phyloP scores from a whole-genome alignment of 2,797 vertebrate species.

The Muraenolepis orangiensis region DNA sequence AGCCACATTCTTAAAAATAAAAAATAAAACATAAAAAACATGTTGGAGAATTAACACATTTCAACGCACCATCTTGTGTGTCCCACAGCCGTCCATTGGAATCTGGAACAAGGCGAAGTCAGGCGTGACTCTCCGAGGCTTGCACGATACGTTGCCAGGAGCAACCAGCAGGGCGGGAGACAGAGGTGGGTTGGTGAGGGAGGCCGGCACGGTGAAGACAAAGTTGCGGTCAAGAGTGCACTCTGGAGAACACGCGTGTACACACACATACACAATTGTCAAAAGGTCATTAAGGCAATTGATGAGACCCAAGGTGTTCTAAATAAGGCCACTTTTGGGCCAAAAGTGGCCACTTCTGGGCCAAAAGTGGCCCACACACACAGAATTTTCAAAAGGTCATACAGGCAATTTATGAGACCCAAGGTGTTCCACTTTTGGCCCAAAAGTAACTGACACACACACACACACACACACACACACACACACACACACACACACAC shows the following conservation, averaged over 20 bases:
- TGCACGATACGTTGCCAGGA: conserved; percentile 63
- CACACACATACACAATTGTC: no score
- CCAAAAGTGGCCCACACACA: no score
- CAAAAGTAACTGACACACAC: no score
- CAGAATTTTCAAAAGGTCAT: no score
- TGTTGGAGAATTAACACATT: background rate
- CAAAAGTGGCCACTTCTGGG: no score
- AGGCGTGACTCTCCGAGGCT: conserved; percentile 61
- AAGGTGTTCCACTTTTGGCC: no score
- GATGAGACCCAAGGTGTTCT: no score
- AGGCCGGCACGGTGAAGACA: conserved; percentile 72
- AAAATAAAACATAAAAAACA: background rate
- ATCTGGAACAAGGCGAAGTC: conserved; percentile 75
- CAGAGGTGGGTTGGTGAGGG: conserved; percentile 69
- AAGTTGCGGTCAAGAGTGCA: conserved; percentile 78
- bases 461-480: background rate
- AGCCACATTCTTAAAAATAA: no score
- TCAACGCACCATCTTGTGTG: conserved; percentile 65
- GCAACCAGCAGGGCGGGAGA: conserved; percentile 60
- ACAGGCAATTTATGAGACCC: no score
- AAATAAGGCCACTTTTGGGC: no score
- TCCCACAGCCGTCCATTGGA: conserved; percentile 73
- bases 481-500: background rate
- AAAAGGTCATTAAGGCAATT: no score
- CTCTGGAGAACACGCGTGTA: conserved; percentile 53